phyloP scores from a whole-genome alignment of 2,797 vertebrate species.

The Phalloptychus januarius region DNA sequence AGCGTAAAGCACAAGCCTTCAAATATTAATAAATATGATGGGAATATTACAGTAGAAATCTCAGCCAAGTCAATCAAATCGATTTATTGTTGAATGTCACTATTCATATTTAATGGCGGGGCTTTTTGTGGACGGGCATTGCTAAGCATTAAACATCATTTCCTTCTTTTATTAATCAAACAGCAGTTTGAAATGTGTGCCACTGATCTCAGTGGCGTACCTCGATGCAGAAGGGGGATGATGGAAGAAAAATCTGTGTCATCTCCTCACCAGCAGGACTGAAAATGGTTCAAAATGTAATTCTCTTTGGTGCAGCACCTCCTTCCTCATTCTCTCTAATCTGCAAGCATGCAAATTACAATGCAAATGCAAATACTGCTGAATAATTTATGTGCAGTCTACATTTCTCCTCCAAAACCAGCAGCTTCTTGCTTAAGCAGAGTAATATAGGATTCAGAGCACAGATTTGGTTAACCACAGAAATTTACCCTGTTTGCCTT shows the following conservation, averaged over 20 bases:
- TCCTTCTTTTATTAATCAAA: slow-evolving; percentile 85
- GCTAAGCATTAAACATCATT: slow-evolving; percentile 74
- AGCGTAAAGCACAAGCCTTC: slow-evolving; percentile 60
- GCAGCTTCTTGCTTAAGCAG: slow-evolving; percentile 65
- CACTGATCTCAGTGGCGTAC: slow-evolving; percentile 77
- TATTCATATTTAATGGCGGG: slow-evolving; percentile 80
- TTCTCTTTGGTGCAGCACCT: slow-evolving; percentile 75
- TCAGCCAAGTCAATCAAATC: slow-evolving; percentile 79
- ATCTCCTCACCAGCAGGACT: slow-evolving; percentile 66
- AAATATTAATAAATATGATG: slow-evolving; percentile 79
- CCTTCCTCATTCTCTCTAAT: slow-evolving; percentile 75
- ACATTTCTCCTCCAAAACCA: slow-evolving; percentile 61
- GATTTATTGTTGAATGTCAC: slow-evolving; percentile 75
- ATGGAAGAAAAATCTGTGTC: slow-evolving; percentile 76
- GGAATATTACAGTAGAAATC: slow-evolving; percentile 77
- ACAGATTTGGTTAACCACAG: slow-evolving; percentile 56
- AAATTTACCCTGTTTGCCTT: slow-evolving; percentile 31
- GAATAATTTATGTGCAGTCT: slow-evolving; percentile 76
- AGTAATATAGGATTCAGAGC: slow-evolving; percentile 59
- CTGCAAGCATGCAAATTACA: slow-evolving; percentile 80
- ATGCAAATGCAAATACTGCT: slow-evolving; percentile 78
- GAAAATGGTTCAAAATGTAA: slow-evolving; percentile 72
- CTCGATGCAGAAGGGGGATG: slow-evolving; percentile 66
- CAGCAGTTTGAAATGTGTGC: slow-evolving; percentile 79
- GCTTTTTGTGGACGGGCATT: slow-evolving; percentile 69